Percentiles rank a stretch among this genome's conserved stretches.
These are phyloP conservation scores for Diorhabda sublineata DNA, from an alignment of 1,140 invertebrate species.

Conservation along the genomic window DNA sequence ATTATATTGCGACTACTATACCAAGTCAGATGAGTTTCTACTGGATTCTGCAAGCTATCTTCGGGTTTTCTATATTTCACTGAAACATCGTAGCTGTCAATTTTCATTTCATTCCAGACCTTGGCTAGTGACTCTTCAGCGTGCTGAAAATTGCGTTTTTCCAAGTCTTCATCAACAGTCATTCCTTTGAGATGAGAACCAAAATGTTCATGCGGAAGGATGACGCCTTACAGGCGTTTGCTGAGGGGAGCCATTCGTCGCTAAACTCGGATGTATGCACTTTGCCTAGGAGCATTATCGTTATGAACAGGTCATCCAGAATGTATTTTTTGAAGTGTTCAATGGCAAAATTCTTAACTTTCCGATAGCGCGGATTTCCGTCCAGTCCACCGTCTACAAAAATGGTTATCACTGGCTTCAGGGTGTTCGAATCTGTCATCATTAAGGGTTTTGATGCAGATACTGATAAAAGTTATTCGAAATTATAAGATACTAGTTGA, in stretches of 20 bases:
- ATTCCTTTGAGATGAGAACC: neutral
- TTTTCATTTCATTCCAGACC: neutral
- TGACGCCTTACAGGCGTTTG: neutral
- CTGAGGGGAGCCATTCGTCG: neutral
- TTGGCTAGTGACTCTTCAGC: neutral
- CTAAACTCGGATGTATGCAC: neutral
- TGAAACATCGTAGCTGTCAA: neutral
- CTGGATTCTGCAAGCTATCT: neutral
- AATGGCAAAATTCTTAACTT: conserved; percentile 20
- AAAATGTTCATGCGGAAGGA: neutral
- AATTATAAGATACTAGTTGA: conserved; percentile 6
- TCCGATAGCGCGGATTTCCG: conserved; percentile 2
- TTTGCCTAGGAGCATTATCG: neutral
- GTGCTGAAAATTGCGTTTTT: neutral
- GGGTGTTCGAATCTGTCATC: neutral
- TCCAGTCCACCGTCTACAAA: neutral
- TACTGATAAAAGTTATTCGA: conserved; percentile 1
- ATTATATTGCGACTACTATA: too few relatives aligned
- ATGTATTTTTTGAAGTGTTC: conserved; percentile 32
- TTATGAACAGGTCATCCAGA: conserved; percentile 14
- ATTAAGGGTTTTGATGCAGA: neutral
- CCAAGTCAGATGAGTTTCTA: neutral
- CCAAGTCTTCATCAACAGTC: too few relatives aligned
- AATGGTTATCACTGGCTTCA: conserved; percentile 17
- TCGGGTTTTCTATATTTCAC: neutral